A percentile compares a stretch with the other conserved stretches of the same genome.
These are phyloP conservation scores for Thinocorus orbignyianus DNA, from an alignment of 2,113 vertebrate species.

Conservation along the genomic window DNA sequence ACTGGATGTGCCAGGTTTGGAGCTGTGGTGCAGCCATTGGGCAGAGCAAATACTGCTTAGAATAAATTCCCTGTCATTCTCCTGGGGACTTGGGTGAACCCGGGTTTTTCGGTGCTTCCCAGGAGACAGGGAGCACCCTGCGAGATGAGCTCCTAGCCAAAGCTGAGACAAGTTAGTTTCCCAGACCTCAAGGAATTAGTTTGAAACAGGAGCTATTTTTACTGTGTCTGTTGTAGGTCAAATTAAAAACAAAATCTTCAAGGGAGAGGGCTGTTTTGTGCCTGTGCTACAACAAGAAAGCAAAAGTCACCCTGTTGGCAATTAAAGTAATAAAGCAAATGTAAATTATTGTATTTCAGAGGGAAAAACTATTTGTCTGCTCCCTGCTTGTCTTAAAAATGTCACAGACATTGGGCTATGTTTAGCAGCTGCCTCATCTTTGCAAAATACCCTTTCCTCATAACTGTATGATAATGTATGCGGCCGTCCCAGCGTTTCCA, in stretches of 20 bases:
- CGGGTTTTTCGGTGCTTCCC: neutral
- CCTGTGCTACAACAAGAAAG: neutral
- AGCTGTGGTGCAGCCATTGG: neutral
- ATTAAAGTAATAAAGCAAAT: neutral
- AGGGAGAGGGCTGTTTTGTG: neutral
- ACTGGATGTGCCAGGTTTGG: neutral
- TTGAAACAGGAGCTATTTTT: neutral
- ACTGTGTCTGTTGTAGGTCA: neutral
- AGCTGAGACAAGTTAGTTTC: no score
- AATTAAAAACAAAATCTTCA: neutral
- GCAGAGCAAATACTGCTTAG: neutral
- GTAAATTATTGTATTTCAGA: neutral
- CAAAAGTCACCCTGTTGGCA: neutral
- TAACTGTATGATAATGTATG: neutral
- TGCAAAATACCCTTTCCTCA: neutral
- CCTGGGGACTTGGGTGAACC: neutral
- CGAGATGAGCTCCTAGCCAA: rapidly evolving
- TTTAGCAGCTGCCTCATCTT: neutral
- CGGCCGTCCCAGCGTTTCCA: neutral
- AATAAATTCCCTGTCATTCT: neutral
- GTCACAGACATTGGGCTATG: rapidly evolving
- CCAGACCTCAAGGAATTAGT: neutral
- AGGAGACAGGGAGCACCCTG: neutral
- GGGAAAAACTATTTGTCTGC: neutral
- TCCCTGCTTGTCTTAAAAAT: neutral